Conservation (phyloP, 2,888 invertebrate genomes). For the Zonitis immaculata region DNA sequence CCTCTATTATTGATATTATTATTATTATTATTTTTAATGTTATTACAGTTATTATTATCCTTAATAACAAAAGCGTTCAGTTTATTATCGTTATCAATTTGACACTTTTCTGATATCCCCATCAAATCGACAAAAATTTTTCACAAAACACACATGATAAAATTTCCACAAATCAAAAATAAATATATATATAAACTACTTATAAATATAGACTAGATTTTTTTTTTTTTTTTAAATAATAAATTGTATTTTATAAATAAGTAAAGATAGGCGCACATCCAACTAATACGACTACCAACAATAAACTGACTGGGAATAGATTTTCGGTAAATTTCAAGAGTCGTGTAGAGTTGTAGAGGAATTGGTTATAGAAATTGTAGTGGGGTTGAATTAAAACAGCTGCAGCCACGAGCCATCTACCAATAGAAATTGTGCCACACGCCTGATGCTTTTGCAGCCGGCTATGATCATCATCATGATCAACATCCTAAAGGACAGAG, state of each 20-base stretch:
- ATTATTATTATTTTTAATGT: neutral
- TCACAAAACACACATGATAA: slow-evolving; percentile 15
- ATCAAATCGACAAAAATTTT: slow-evolving; percentile 33
- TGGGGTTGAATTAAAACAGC: slow-evolving; percentile 36
- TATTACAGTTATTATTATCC: slow-evolving; percentile 13
- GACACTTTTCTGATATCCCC: slow-evolving; percentile 43
- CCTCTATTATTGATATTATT: slow-evolving; percentile 40
- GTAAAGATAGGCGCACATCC: neutral
- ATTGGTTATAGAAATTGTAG: slow-evolving; percentile 26
- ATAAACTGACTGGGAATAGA: slow-evolving; percentile 31
- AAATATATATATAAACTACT: slow-evolving; percentile 4
- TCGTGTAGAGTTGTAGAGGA: slow-evolving; percentile 31
- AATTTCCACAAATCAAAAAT: neutral
- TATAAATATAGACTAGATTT: slow-evolving; percentile 8
- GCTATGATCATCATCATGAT: slow-evolving; percentile 1
- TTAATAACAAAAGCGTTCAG: neutral
- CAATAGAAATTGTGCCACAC: slow-evolving; percentile 55
- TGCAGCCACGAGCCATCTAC: slow-evolving; percentile 54
- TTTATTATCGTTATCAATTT: neutral
- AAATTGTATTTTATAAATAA: neutral
- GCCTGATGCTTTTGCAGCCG: slow-evolving; percentile 54
- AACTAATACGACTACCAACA: neutral
- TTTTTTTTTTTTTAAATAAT: too few relatives aligned
- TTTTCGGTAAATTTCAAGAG: slow-evolving; percentile 27
- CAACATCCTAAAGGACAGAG: slow-evolving; percentile 13